Percentiles rank a stretch among this genome's conserved stretches.
These are phyloP conservation scores for Ophthalmolycus amberensis DNA, from an alignment of 2,113 vertebrate species.

Conservation along the genomic window DNA sequence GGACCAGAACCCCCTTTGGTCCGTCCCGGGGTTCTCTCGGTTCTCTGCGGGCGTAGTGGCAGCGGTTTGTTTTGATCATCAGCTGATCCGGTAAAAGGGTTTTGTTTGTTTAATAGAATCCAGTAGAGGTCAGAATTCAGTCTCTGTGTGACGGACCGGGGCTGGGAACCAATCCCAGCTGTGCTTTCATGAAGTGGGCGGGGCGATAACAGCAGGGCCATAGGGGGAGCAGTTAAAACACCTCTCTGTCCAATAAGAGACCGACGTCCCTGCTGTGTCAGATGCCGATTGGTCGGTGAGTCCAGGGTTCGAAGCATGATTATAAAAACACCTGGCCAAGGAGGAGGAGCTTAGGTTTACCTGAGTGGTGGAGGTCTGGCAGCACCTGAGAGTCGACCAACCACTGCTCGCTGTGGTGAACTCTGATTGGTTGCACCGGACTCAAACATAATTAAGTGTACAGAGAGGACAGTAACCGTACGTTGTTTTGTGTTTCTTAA, in stretches of 20 bases:
- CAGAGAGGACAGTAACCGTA: not conserved
- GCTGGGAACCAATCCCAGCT: slow-evolving; percentile 10
- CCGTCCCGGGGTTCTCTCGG: too few relatives aligned
- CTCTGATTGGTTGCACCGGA: slow-evolving; percentile 28
- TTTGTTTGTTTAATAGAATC: not conserved
- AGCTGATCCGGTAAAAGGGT: not conserved
- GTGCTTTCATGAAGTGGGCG: not conserved
- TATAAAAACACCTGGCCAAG: not conserved
- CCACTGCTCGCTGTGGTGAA: not conserved
- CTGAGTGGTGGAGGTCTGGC: slow-evolving; percentile 38
- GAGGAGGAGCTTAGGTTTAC: slow-evolving; percentile 1
- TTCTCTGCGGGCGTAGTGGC: not conserved
- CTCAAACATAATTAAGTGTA: not conserved
- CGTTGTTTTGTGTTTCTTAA: not conserved
- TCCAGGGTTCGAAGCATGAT: not conserved
- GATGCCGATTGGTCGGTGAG: not conserved
- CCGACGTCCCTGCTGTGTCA: not conserved
- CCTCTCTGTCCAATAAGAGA: not conserved
- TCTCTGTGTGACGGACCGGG: not conserved
- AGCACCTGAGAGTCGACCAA: not conserved
- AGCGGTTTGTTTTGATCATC: not conserved
- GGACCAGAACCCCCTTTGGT: too few relatives aligned
- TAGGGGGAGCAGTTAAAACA: not conserved
- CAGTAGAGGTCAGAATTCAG: too few relatives aligned
- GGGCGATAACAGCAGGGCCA: not conserved